Percentiles rank a stretch among this genome's conserved stretches.
Evolutionary conservation across 2,888 invertebrate species (phyloP).

Genomic region (Drosophila prolongata): DNA sequence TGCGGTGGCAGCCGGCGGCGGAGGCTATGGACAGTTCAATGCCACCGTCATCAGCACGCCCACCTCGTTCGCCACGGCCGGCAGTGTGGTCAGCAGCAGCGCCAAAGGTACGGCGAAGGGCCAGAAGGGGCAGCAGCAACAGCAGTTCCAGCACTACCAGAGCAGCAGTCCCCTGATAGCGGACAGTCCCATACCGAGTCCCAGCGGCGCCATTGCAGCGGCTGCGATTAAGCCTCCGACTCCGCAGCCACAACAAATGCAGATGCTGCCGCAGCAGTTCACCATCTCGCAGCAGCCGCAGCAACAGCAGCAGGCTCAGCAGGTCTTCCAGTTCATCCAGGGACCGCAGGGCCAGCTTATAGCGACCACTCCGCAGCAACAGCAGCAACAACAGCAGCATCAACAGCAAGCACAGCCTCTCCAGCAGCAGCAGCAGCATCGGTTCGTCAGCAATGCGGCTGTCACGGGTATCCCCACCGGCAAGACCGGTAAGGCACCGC

Average conservation of each 20-base stretch:
- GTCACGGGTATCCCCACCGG: conserved; percentile 59
- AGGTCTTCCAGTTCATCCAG: conserved; percentile 82
- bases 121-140: conserved; percentile 78
- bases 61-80: conserved; percentile 81
- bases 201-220: conserved; percentile 80
- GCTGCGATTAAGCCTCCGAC: conserved; percentile 83
- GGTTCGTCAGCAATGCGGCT: conserved; percentile 72
- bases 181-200: conserved; percentile 84
- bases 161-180: conserved; percentile 84
- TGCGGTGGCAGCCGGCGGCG: conserved; percentile 77
- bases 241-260: conserved; percentile 83
- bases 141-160: conserved; percentile 81
- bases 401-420: conserved; percentile 59
- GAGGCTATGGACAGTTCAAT: conserved; percentile 70
- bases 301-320: conserved; percentile 75
- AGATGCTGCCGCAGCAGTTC: conserved; percentile 83
- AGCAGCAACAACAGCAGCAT: conserved; percentile 49
- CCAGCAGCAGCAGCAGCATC: conserved; percentile 62
- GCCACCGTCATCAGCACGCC: conserved; percentile 82
- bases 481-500: conserved; percentile 85
- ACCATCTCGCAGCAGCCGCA: conserved; percentile 69
- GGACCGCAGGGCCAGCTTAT: conserved; percentile 82
- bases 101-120: conserved; percentile 84
- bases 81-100: conserved; percentile 84
- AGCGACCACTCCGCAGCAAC: conserved; percentile 66